Evolutionary conservation across 2,113 vertebrate genomes (phyloP), one percentile per base, ranked within the genome.

Genomic region (Euleptes europaea): DNA sequence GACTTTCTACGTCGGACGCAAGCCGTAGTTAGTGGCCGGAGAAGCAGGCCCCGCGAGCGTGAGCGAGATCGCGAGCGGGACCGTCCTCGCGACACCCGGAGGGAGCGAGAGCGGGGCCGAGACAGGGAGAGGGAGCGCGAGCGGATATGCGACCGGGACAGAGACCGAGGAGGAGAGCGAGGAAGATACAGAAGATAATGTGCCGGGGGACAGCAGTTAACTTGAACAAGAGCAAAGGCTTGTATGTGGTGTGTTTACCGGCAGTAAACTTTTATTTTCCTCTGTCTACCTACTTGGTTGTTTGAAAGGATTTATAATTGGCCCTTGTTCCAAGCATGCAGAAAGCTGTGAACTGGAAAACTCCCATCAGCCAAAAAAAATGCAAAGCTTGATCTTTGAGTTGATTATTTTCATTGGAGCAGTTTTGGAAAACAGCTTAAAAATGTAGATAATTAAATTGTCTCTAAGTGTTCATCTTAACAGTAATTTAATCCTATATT

Each of bases 1-100:
- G 99, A 99, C 94, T 99, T 99, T 93, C 97, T 99, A 91, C 97
- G 99, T 60, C 97, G 99, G 47, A 99, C 98, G 0, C 99, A 99
- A 95, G 98, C 98, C 0, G 99, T 99, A 80, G 98, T 99, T 90
- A 99, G 98, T 60, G 97, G 98, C 28, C 96, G 98, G 33, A 95
- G 98, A 87, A 98, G 97, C 94, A 96, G 98, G 60, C 98, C 97
- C 0, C 96, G 98, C 1, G 98, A 99, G 92, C 96, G 98, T 11
- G 98, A 99, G 49, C 93, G 98, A 2, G 98, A 99, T 80, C 95
- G 98, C 13, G 98, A 99, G 5, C 96, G 98, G 0, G 98, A 99
- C 57, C 95, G 98, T 6, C 96, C 96, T 26, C 94, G 97, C 9
- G 98, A 98, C 6, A 98, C 93, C 0, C 96, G 97, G 15, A 96